phyloP scores from a whole-genome alignment of 2,797 vertebrate genomes.

The Geotrypetes seraphini region DNA sequence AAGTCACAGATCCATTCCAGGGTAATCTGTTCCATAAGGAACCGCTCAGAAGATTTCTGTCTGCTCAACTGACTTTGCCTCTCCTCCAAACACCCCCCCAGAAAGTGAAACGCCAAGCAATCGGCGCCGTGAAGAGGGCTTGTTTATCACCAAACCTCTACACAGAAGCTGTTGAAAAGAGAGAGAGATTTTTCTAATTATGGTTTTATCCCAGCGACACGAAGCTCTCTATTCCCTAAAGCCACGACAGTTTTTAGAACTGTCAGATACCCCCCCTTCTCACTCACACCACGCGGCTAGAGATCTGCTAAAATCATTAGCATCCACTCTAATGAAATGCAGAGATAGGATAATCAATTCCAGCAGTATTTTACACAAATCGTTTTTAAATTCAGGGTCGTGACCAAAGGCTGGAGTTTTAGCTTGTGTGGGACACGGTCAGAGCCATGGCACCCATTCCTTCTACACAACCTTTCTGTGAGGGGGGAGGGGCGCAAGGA shows the following conservation, averaged over 20 bases:
- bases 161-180: constrained; percentile 3
- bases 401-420: too few species aligned
- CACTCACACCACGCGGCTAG: neutral
- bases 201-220: constrained; percentile 12
- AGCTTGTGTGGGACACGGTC: too few species aligned
- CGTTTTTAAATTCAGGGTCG: too few species aligned
- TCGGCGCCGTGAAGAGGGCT: neutral
- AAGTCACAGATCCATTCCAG: neutral
- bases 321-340: constrained; percentile 8
- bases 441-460: too few species aligned
- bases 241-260: constrained; percentile 19
- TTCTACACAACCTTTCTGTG: too few species aligned
- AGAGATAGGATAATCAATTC: constrained; percentile 6
- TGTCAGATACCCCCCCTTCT: neutral
- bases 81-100: neutral
- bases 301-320: constrained; percentile 20
- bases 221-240: too few species aligned
- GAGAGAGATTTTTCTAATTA: constrained; percentile 12
- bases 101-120: accelerated
- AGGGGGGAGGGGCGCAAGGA: too few species aligned
- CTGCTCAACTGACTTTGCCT: neutral
- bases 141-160: accelerated
- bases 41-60: neutral
- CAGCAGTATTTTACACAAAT: too few species aligned
- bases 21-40: neutral